Evolutionary conservation across 2,888 invertebrate genomes (phyloP).

Genomic region (Boloria euphrosyne): DNA sequence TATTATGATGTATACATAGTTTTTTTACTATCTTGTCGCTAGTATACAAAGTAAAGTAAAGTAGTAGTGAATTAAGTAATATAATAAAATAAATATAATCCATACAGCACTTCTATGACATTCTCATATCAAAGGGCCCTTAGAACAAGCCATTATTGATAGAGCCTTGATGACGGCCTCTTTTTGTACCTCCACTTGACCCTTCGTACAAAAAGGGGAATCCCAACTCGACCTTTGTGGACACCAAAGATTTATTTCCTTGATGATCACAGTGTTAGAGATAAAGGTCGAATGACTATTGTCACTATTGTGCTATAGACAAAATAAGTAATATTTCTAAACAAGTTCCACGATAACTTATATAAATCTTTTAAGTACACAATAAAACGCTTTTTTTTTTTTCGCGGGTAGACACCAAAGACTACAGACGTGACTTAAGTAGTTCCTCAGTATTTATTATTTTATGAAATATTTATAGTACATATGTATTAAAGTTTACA

Average conservation of each 20-base stretch:
- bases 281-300: slow-evolving; percentile 34
- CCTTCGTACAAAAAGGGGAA: slow-evolving; percentile 63
- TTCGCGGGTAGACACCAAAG: too few relatives aligned
- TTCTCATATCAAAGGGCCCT: slow-evolving; percentile 16
- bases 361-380: slow-evolving; percentile 5
- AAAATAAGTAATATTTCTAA: slow-evolving; percentile 13
- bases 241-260: slow-evolving; percentile 65
- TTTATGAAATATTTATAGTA: too few relatives aligned
- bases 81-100: neutral
- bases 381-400: neutral
- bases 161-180: slow-evolving; percentile 56
- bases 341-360: slow-evolving; percentile 10
- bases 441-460: too few relatives aligned
- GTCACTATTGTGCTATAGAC: slow-evolving; percentile 28
- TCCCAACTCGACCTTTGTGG: slow-evolving; percentile 58
- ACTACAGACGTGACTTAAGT: too few relatives aligned
- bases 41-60: too few relatives aligned
- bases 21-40: too few relatives aligned
- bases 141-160: slow-evolving; percentile 54
- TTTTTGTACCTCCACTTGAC: slow-evolving; percentile 61
- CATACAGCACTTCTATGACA: slow-evolving; percentile 1
- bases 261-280: slow-evolving; percentile 54
- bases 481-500: neutral
- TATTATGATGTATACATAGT: too few relatives aligned
- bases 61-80: neutral